Conservation (phyloP, 1,140 invertebrate genomes). For the Drosophila ficusphila region DNA sequence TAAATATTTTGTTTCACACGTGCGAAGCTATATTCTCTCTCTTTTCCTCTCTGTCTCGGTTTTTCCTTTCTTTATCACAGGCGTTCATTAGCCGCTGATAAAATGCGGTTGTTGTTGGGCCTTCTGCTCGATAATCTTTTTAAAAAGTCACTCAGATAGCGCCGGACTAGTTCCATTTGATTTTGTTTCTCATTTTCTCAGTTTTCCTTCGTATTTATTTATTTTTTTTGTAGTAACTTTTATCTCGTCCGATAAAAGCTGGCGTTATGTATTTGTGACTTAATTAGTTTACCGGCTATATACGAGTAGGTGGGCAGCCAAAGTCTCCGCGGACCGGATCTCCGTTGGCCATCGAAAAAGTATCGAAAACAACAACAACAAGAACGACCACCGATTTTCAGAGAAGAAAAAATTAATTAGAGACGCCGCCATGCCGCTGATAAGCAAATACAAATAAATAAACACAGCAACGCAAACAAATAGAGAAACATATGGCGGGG, state of each 20-base stretch:
- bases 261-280: slow-evolving; percentile 77
- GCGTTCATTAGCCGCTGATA: slow-evolving; percentile 71
- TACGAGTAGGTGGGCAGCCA: slow-evolving; percentile 47
- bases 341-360: slow-evolving; percentile 36
- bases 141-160: slow-evolving; percentile 40
- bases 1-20: slow-evolving; percentile 47
- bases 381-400: slow-evolving; percentile 18
- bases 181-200: slow-evolving; percentile 19
- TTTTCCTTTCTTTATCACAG: slow-evolving; percentile 46
- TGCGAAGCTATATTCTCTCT: slow-evolving; percentile 17
- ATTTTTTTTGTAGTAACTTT: slow-evolving; percentile 37
- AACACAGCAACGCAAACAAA: slow-evolving; percentile 42
- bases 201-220: slow-evolving; percentile 20
- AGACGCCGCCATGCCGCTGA: slow-evolving; percentile 56
- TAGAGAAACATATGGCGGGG: slow-evolving; percentile 34
- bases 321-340: slow-evolving; percentile 51
- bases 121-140: slow-evolving; percentile 58
- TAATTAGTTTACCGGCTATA: slow-evolving; percentile 70
- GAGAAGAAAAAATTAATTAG: slow-evolving; percentile 72
- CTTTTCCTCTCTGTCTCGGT: slow-evolving; percentile 1
- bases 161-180: slow-evolving; percentile 32
- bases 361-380: slow-evolving; percentile 3
- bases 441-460: slow-evolving; percentile 74
- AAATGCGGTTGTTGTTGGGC: slow-evolving; percentile 38
- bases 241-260: slow-evolving; percentile 69